These are phyloP conservation scores for Hyles lineata DNA, from an alignment of 2,888 invertebrate species.

Conservation along the genomic window DNA sequence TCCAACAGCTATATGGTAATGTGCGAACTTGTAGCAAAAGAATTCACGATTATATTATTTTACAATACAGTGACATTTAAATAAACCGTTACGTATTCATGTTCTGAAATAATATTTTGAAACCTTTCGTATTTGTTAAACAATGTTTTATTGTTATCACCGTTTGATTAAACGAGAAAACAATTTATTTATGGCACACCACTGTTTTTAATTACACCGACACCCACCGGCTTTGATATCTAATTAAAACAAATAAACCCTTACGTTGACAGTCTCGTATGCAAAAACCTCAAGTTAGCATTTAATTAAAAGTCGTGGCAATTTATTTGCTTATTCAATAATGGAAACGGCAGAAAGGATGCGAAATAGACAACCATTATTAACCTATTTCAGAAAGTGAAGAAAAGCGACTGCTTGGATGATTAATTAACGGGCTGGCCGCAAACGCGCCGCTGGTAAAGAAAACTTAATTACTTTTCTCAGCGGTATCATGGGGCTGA, in stretches of 20 bases:
- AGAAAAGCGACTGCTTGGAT: constrained; percentile 69
- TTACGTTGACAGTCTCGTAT: constrained; percentile 39
- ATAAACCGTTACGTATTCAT: too few relatives aligned
- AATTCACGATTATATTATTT: too few relatives aligned
- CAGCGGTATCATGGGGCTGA: constrained; percentile 70
- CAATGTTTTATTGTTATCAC: too few relatives aligned
- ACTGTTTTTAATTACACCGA: background rate
- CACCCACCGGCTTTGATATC: constrained; percentile 11
- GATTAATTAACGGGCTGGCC: constrained; percentile 76
- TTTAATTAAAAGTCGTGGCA: constrained; percentile 56
- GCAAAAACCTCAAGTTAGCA: constrained; percentile 51
- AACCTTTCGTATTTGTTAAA: too few relatives aligned
- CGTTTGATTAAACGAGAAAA: background rate
- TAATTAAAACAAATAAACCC: constrained; percentile 56
- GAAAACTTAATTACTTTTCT: constrained; percentile 80
- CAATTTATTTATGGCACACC: background rate
- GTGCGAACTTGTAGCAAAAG: too few relatives aligned
- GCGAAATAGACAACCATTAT: constrained; percentile 72
- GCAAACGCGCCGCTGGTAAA: constrained; percentile 66
- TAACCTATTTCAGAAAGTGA: constrained; percentile 72
- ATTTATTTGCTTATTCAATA: constrained; percentile 70
- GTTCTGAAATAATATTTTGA: too few relatives aligned
- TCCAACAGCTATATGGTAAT: background rate
- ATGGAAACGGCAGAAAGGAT: constrained; percentile 65
- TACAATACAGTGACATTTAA: too few relatives aligned